Conservation (phyloP, 1,140 invertebrate genomes). For the Drosophila lacertosa region DNA sequence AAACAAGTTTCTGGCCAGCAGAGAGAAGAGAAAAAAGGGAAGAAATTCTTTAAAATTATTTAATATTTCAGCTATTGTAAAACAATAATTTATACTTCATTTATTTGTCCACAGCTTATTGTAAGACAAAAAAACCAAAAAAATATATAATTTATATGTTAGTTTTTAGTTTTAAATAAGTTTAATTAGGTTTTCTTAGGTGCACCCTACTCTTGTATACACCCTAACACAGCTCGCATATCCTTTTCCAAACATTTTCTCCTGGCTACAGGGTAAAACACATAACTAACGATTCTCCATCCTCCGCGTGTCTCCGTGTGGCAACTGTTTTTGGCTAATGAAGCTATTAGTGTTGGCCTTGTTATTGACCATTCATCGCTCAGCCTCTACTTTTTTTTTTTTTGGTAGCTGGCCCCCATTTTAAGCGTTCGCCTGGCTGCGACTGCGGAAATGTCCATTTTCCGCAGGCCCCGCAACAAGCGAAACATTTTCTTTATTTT, state of each 20-base stretch:
- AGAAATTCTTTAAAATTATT: neutral
- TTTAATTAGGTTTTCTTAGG: too few species aligned
- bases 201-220: neutral
- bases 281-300: constrained; percentile 12
- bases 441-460: constrained; percentile 66
- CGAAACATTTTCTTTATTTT: constrained; percentile 54
- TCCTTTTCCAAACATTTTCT: neutral
- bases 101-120: too few species aligned
- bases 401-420: constrained; percentile 13
- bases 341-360: constrained; percentile 67
- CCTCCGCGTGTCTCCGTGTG: neutral
- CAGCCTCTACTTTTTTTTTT: constrained; percentile 13
- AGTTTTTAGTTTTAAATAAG: too few species aligned
- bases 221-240: neutral
- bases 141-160: too few species aligned
- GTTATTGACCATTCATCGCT: constrained; percentile 52
- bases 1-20: neutral
- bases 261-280: neutral
- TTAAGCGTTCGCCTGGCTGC: constrained; percentile 12
- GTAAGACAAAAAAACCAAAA: too few species aligned
- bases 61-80: too few species aligned
- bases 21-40: neutral
- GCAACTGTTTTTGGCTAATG: constrained; percentile 52
- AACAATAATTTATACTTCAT: too few species aligned
- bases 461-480: constrained; percentile 46